Base-by-base conservation (phyloP, 2,113 vertebrate genomes). In the Dendrocopos noguchii region DNA sequence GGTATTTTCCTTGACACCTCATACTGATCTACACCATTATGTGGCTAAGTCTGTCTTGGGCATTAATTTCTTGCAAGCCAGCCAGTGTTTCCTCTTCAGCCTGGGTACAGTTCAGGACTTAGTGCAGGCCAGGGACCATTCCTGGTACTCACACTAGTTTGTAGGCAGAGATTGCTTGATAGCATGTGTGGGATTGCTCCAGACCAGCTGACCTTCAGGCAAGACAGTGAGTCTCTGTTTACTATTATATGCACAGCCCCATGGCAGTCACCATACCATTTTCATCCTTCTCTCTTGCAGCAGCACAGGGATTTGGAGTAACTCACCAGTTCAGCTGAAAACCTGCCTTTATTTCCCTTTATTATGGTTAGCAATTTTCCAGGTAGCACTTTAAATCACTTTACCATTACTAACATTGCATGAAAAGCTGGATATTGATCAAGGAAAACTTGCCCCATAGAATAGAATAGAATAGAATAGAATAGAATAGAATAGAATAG, bases 21-120 rank as follows among this genome's bases (percentile, higher is more conserved):
- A 25, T 39, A 66, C 47, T 55, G n/a, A 55, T 66, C 65, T 44
- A 0, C 16, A 9, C 16, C 6, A 4, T 44, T 73, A 36, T 0
- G 1, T 74, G 47, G 25, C 17, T 94, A 34, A 55, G 27, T 18
- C 12, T 24, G 13, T 71, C 24, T 59, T 17, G 17, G 67, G 29
- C 20, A 21, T 4, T 68, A 25, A 76, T 91, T 87, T 70, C 12
- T 80, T 50, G n/a, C 34, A 31, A 57, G 60, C 17, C 15, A 70
- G 29, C 0, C 52, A 60, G 2, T 42, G 27, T 76, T 60, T 60
- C 27, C 28, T 64, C 27, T 74, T 36, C 28, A 39, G 44, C 34
- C 25, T 17, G 46, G 10, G 3, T 55, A 29, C 60, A 8, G 25
- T 25, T 85, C 59, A 44, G 55, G 55, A 31, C 19, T 47, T 44